A percentile compares a stretch with the other conserved stretches of the same genome.
Evolutionary conservation across 2,888 invertebrate genomes (phyloP).

Genomic region (Agrochola lychnidis): DNA sequence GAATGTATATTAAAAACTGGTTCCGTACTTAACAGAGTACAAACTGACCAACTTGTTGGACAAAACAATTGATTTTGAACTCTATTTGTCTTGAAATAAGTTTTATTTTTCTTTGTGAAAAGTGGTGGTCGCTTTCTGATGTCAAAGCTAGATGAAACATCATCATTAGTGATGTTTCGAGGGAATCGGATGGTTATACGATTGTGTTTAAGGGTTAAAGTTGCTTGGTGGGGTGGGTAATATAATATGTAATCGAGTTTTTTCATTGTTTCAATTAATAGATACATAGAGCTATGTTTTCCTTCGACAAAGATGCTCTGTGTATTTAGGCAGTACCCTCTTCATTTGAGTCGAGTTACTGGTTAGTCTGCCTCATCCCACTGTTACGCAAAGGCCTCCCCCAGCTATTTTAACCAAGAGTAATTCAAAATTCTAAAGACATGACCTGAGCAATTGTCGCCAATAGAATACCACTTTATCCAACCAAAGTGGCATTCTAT

Average conservation of each 20-base stretch:
- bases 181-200: slow-evolving; percentile 32
- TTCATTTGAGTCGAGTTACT: not conserved
- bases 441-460: not conserved
- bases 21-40: slow-evolving; percentile 78
- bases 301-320: not conserved
- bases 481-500: not conserved
- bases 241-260: slow-evolving; percentile 32
- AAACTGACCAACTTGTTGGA: slow-evolving; percentile 71
- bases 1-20: slow-evolving; percentile 81
- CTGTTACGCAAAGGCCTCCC: not conserved
- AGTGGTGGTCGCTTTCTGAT: slow-evolving; percentile 48
- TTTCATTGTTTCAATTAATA: slow-evolving; percentile 31
- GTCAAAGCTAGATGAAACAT: slow-evolving; percentile 59
- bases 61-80: slow-evolving; percentile 41
- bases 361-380: not conserved
- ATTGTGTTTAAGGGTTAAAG: slow-evolving; percentile 24
- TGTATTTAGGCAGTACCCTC: not conserved
- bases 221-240: slow-evolving; percentile 8
- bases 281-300: not conserved
- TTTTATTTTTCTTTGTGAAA: slow-evolving; percentile 17
- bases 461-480: not conserved
- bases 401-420: not conserved
- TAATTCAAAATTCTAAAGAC: not conserved
- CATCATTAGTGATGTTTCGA: slow-evolving; percentile 57
- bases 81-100: slow-evolving; percentile 7